A percentile compares a stretch with the other conserved stretches of the same genome.
These are phyloP conservation scores for Rhineura floridana DNA, from an alignment of 2,113 vertebrate species.

Conservation along the genomic window DNA sequence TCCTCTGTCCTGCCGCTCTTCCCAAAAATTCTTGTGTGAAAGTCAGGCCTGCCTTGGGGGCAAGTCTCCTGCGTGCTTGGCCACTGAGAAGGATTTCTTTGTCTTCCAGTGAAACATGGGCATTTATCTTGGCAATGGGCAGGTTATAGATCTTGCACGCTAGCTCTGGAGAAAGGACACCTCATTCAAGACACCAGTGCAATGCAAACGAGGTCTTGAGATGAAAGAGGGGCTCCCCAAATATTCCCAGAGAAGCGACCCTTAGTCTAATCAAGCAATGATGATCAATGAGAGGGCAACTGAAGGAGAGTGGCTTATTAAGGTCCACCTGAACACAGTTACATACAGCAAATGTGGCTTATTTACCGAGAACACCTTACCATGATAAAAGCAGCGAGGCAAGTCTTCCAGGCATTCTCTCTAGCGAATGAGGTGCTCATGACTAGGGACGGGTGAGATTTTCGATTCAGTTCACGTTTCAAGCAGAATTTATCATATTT, in stretches of 20 bases:
- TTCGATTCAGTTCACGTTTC: too few relatives aligned
- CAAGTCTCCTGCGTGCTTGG: constrained; percentile 41
- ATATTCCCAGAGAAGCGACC: background rate
- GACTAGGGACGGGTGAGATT: too few relatives aligned
- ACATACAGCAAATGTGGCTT: background rate
- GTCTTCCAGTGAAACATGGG: constrained; percentile 11
- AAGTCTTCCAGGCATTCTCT: background rate
- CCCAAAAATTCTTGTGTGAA: constrained; percentile 24
- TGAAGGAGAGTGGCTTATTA: background rate
- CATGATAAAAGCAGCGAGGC: too few relatives aligned
- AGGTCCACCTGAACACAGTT: background rate
- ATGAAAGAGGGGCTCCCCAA: background rate
- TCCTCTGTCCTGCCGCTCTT: background rate
- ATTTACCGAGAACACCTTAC: background rate
- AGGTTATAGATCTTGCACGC: background rate
- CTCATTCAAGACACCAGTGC: background rate
- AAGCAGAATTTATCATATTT: too few relatives aligned
- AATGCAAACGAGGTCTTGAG: background rate
- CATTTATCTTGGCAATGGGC: constrained; percentile 58
- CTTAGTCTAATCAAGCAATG: background rate
- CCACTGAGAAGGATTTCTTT: constrained; percentile 13
- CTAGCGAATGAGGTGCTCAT: background rate
- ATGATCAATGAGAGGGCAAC: background rate
- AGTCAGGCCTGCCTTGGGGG: constrained; percentile 24
- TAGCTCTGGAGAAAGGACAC: background rate